Base-by-base conservation (phyloP, 2,888 invertebrate genomes). In the Idaea dimidiata region DNA sequence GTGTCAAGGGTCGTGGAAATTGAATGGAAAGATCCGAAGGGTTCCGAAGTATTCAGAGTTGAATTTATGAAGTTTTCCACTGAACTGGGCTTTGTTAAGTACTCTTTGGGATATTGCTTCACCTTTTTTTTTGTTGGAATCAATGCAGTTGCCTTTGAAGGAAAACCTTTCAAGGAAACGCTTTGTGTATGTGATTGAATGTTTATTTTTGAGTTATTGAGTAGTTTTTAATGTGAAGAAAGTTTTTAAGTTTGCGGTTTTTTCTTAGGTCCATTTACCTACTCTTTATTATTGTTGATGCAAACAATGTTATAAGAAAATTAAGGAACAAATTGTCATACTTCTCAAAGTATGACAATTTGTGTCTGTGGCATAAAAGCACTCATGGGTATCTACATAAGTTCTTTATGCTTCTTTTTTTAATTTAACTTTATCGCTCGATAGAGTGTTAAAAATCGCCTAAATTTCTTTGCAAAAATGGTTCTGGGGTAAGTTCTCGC, bases 1-100 rank as follows among this genome's bases (percentile, higher is more conserved):
- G 82, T 80, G 82, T 74, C 78, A 80, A 75, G 76, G 74, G 75
- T 72, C 71, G 70, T 78, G 74, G 76, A 78, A 78, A 73, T 72
- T 73, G 72, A 76, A 72, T 66, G 71, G 68, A 71, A 64, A 59
- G 57, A 17, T 18, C 17, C 56, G 18, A 56, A 54, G 59, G 60
- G 57, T 59, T 10, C 62, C 62, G 65, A 67, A 63, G 61, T 63
- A 62, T 62, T 61, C 8, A 17, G 54, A 53, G 55, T 43, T 14
- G 43, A 56, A 56, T 56, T 56, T 56, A 56, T 18, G 17, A 56
- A 56, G 56, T 56, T 56, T 43, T 56, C 18, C 56, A 56, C 56
- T 56, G 43, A 17, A 18, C 18, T 56, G 56, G 17, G 56, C 14
- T 14, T 14, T 17, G 56, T 56, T 18, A 18, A 56, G 56, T 56